A percentile compares a stretch with the other conserved stretches of the same genome.
phyloP scores from a whole-genome alignment of 2,888 invertebrate species.

The Dendrolimus houi region DNA sequence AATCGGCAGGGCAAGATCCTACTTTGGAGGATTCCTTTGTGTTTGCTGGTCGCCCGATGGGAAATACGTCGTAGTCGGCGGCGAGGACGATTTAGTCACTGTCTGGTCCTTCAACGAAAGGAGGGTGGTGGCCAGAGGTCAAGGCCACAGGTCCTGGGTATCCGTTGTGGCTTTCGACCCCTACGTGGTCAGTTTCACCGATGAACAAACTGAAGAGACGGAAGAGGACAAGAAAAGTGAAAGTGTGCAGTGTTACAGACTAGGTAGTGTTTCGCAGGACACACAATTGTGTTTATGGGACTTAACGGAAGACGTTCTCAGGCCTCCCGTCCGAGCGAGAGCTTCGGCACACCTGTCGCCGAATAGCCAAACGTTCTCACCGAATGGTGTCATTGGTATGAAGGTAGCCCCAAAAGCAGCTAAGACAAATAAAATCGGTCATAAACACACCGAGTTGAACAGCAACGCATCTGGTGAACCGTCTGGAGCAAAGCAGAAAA shows the following conservation, averaged over 20 bases:
- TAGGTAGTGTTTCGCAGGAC: slow-evolving; percentile 98
- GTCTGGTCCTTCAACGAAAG: slow-evolving; percentile 96
- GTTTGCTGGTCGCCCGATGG: slow-evolving; percentile 99
- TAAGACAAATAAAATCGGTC: slow-evolving; percentile 53
- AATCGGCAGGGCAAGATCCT: slow-evolving; percentile 94
- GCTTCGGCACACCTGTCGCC: slow-evolving; percentile 57
- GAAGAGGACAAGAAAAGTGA: slow-evolving; percentile 53
- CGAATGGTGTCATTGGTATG: slow-evolving; percentile 42
- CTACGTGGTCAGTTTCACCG: slow-evolving; percentile 84
- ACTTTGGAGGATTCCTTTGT: slow-evolving; percentile 98
- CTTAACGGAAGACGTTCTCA: slow-evolving; percentile 94
- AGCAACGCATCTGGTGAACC: slow-evolving; percentile 45
- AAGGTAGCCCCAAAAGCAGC: slow-evolving; percentile 37
- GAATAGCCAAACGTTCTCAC: slow-evolving; percentile 29
- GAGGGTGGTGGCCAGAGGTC: slow-evolving; percentile 96
- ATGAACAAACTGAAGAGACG: slow-evolving; percentile 78
- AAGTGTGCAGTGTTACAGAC: slow-evolving; percentile 82
- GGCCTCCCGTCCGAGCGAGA: slow-evolving; percentile 79
- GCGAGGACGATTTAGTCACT: slow-evolving; percentile 98
- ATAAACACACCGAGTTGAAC: slow-evolving; percentile 49
- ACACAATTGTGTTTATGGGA: slow-evolving; percentile 99
- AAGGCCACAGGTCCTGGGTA: slow-evolving; percentile 99
- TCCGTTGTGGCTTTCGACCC: slow-evolving; percentile 97
- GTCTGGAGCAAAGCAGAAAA: slow-evolving; percentile 42
- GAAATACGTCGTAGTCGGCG: slow-evolving; percentile 96